A percentile compares a stretch with the other conserved stretches of the same genome.
These are phyloP conservation scores for Haemorhous mexicanus DNA, from an alignment of 2,113 vertebrate genomes.

Conservation along the genomic window DNA sequence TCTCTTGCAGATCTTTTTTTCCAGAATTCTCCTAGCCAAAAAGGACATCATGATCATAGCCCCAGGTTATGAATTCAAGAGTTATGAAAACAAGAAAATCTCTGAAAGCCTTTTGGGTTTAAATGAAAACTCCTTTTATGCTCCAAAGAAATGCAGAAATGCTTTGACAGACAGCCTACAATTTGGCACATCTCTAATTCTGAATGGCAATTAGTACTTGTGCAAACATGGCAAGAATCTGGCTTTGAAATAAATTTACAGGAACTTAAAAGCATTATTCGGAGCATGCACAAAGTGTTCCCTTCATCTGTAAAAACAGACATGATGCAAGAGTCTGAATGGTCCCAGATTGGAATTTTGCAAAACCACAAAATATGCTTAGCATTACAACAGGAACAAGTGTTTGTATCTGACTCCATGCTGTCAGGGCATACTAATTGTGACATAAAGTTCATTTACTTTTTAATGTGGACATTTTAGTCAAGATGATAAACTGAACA, in stretches of 20 bases:
- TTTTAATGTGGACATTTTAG: neutral
- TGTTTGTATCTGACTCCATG: neutral
- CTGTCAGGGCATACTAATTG: neutral
- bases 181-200: neutral
- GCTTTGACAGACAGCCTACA: neutral
- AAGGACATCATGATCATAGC: neutral
- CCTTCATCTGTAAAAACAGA: slow-evolving; percentile 36
- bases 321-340: slow-evolving; percentile 41
- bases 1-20: neutral
- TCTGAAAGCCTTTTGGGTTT: neutral
- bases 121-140: neutral
- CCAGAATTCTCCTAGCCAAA: neutral
- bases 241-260: slow-evolving; percentile 3
- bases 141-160: neutral
- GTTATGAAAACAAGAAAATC: neutral
- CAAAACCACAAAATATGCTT: slow-evolving; percentile 22
- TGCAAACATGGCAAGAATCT: slow-evolving; percentile 9
- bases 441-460: neutral
- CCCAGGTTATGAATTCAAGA: neutral
- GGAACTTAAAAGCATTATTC: neutral
- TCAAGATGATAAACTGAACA: neutral
- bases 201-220: slow-evolving; percentile 4
- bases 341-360: neutral
- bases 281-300: neutral
- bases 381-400: slow-evolving; percentile 1